These are phyloP conservation scores for Anneissia japonica DNA, from an alignment of 35 echinoderm and acorn worm genomes.

Conservation along the genomic window DNA sequence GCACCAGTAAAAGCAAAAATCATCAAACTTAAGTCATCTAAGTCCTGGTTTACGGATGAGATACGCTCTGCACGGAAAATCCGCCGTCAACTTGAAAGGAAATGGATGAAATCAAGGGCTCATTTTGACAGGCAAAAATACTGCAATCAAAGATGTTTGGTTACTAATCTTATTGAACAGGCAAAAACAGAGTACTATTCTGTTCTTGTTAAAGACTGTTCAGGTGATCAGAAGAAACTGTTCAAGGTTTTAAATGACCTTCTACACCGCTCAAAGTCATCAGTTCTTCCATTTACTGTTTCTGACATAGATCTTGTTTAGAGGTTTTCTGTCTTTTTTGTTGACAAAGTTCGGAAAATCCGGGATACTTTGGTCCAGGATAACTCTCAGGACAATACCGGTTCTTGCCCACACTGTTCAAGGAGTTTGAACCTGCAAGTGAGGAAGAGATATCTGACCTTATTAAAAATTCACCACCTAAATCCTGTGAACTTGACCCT, in stretches of 20 bases:
- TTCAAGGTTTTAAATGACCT: background rate
- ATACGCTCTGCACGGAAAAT: background rate
- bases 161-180: background rate
- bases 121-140: conserved; percentile 17
- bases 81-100: background rate
- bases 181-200: conserved; percentile 39
- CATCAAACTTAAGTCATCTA: background rate
- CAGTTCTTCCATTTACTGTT: background rate
- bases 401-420: background rate
- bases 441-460: too few species aligned
- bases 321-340: too few species aligned
- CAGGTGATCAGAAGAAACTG: conserved; percentile 43
- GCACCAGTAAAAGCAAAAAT: background rate
- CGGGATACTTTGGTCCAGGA: background rate
- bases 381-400: too few species aligned
- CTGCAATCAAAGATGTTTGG: conserved; percentile 1
- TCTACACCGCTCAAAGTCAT: background rate
- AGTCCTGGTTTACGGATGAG: background rate
- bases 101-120: background rate
- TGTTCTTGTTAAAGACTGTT: background rate
- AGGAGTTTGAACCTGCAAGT: background rate
- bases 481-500: too few species aligned
- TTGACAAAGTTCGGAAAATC: too few species aligned
- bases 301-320: background rate
- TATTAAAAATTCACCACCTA: too few species aligned